phyloP scores from a whole-genome alignment of 2,113 vertebrate species.

The Tenebrosternarchus preto region DNA sequence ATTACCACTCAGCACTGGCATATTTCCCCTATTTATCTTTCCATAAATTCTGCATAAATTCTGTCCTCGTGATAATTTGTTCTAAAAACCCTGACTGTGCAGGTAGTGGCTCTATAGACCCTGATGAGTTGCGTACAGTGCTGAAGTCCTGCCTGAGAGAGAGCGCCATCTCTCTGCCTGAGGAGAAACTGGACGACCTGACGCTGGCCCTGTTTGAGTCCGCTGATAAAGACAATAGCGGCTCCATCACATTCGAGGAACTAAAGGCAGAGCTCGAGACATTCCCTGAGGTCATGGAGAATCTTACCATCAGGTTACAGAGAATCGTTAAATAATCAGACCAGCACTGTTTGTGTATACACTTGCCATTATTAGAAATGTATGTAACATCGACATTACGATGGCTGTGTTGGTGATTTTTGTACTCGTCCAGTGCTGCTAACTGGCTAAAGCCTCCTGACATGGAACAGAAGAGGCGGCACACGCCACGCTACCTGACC shows the following conservation, averaged over 20 bases:
- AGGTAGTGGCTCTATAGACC: slow-evolving; percentile 88
- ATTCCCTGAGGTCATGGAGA: slow-evolving; percentile 88
- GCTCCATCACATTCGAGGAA: slow-evolving; percentile 89
- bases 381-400: too few relatives aligned
- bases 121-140: slow-evolving; percentile 79
- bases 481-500: slow-evolving; percentile 72
- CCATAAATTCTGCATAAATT: neutral
- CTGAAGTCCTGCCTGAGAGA: slow-evolving; percentile 82
- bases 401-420: neutral
- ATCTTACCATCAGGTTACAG: slow-evolving; percentile 85
- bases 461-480: slow-evolving; percentile 37
- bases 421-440: slow-evolving; percentile 69
- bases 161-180: slow-evolving; percentile 82
- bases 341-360: neutral
- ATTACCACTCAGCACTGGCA: neutral
- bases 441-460: slow-evolving; percentile 84
- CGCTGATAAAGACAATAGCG: slow-evolving; percentile 79
- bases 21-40: neutral
- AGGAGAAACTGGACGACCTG: slow-evolving; percentile 82
- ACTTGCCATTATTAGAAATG: too few relatives aligned
- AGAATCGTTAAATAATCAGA: neutral
- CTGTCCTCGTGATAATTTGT: neutral
- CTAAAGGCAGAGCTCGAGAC: slow-evolving; percentile 81
- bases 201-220: slow-evolving; percentile 84
- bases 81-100: neutral